Evolutionary conservation across 2,113 vertebrate species (phyloP), one percentile per base, ranked within the genome.

Genomic region (Sylvilagus bachmani): DNA sequence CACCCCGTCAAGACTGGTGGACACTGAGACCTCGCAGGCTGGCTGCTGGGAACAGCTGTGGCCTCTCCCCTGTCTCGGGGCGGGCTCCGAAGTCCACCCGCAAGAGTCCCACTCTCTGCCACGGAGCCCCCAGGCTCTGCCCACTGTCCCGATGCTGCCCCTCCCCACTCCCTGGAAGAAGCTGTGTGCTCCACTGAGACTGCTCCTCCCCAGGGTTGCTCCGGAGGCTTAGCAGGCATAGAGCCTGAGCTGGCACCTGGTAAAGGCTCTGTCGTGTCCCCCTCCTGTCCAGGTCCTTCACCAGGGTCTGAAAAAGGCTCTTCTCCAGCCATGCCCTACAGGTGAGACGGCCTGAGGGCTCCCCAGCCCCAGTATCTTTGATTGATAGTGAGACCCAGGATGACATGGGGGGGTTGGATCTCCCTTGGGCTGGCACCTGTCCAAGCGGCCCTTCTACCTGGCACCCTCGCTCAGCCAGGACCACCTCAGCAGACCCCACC

Each of bases 321-420:
- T 75, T 51, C 33, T 73, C 36, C 14, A 51, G 38, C 80, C 16
- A 3, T 17, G 36, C 31, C 27, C 58, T 22, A 10, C 51, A 11
- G 74, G 31, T 16, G 17, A 44, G 77, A 86, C 11, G 2, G 36
- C 10, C 12, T 2, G 21, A 64, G 58, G 31, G 73, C 24, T 29
- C 36, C 9, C 22, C 44, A 44, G 6, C 5, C 1, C 3, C 12
- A 36, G 67, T 27, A 33, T 13, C 51, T 36, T 6, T 49, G 38
- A 33, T 24, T 6, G 6, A 51, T 4, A 12, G 10, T 2, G 8
- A 2, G 27, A 6, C 21, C 6, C 11, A 2, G 22, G 3, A 44
- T 44, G 44, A 44, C 44, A 44, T 10, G 33, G 21, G 27, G 58
- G 78, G 16, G 49, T 17, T 12, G n/a, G 80, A 0, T 22, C 24